Evolutionary conservation across 2,888 invertebrate species (phyloP), one percentile per base, ranked within the genome.

Genomic region (Ypsolopha scabrella): DNA sequence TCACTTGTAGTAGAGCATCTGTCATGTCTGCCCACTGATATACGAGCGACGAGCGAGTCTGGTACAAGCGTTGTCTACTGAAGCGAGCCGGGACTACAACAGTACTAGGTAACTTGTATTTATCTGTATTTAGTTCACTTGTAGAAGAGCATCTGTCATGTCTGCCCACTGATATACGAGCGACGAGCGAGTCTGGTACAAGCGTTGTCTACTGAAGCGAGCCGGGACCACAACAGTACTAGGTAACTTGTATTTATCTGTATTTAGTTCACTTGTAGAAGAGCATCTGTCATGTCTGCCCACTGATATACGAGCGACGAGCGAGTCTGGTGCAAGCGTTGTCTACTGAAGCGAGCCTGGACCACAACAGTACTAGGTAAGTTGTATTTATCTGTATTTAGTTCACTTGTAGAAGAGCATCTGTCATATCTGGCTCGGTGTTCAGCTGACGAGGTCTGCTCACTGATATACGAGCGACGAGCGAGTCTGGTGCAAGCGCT

Each of bases 81-180:
- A 24, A 24, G 24, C 24, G 24, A 24, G 24, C 24, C 24, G 24
- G 24, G 24, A 24, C 2, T 4, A 24, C 24, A 24, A 24, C 24
- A 24, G 24, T 24, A 24, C 24, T 4, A 24, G 4, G 24, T 24
- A 24, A 24, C 24, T 24, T 24, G 24, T 24, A 24, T 24, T 24
- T 24, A 24, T 24, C 2, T 24, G 4, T 24, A 4, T 24, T 24
- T 11, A 55, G 24, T 52, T 39, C 39, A 47, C 10, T 55, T 57
- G 13, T 60, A 79, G 82, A 80, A 35, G 78, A 80, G 2, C 64
- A 64, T 6, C 52, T 79, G 41, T 51, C 59, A 0, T 67, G 57
- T 81, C 0, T 80, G 79, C 75, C 57, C 68, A 37, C 64, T 59
- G 39, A 52, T 83, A 53, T 61, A 59, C 9, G 67, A 64, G 41